Evolutionary conservation across 2,797 vertebrate species (phyloP), one percentile per base, ranked within the genome.

Genomic region (Anas georgica): DNA sequence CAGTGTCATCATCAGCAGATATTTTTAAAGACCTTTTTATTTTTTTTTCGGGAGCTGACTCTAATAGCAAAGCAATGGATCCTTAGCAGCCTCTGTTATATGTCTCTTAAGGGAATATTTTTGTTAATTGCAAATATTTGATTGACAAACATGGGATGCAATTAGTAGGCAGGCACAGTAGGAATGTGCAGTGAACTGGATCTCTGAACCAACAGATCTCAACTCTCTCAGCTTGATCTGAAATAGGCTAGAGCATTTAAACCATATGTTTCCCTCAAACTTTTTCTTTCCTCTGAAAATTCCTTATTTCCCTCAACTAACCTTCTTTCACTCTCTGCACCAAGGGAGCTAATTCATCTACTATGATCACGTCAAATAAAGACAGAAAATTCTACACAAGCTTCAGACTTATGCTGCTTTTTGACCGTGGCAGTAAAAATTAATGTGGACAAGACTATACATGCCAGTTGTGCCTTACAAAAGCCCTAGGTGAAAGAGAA

Each of bases 101-200:
- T 79, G 97, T 98, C 98, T 98, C 98, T 98, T 98, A 98, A 95
- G 98, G 98, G 98, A 98, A 98, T 98, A 98, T 98, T 98, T 98
- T 98, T 98, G 98, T 98, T 98, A 98, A 98, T 98, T 98, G 98
- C 96, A 97, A 98, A 98, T 98, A 97, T 98, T 99, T 99, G 99
- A 99, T 99, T 99, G 99, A 99, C 99, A 99, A 98, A 98, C 98
- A 97, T 98, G 98, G 98, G 98, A 98, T 98, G 98, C 99, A 99
- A 99, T 99, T 99, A 99, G 98, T 97, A 98, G 97, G 97, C 98
- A 98, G 96, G 97, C 98, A 97, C 97, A 98, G 98, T 98, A 98
- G 98, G 98, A 98, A 98, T 98, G 98, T 98, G 98, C 98, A 98
- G 98, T 98, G 98, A 99, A 99, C 98, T 99, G 98, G 98, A 99